Evolutionary conservation across 2,113 vertebrate genomes (phyloP), one percentile per base, ranked within the genome.

Genomic region (Gavialis gangeticus): DNA sequence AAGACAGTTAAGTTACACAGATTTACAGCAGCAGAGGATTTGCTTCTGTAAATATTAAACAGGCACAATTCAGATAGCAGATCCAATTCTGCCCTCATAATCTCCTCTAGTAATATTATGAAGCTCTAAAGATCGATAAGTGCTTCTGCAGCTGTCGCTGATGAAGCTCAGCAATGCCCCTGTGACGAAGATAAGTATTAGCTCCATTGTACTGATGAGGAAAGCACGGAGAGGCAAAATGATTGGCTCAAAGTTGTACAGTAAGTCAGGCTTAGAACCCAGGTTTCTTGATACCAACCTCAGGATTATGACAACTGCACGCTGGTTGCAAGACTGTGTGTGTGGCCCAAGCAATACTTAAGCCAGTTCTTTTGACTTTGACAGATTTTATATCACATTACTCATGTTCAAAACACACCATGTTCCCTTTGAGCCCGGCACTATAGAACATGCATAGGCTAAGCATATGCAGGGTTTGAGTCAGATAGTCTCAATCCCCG

Each of bases 81-180:
- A 90, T 89, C 94, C 90, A 90, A 56, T 93, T 58, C 59, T 91
- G 73, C 79, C 93, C 78, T 79, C 82, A 66, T 96, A 88, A 91
- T 91, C 73, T 86, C 66, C 63, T 64, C 88, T 90, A 6, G 0
- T 87, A 92, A 94, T 67, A 63, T 69, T 83, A 56, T 4, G 2
- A 27, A 75, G 86, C 76, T 91, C 63, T 30, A 84, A 91, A 89
- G 57, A 94, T 75, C 76, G 91, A 79, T 84, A 88, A 80, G 71
- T 60, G 82, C 92, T 94, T 71, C 86, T 82, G 86, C 79, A 94
- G 15, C 12, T 12, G 7, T 46, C 34, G 19, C 21, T 37, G 82
- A 73, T 69, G 88, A 91, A 95, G 91, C 67, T 95, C 84, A 89
- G n/a, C 79, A 67, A 84, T 27, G 75, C 88, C 84, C 73, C 10